Evolutionary conservation across 1,140 invertebrate species (phyloP).

Genomic region (Ips nitidus): DNA sequence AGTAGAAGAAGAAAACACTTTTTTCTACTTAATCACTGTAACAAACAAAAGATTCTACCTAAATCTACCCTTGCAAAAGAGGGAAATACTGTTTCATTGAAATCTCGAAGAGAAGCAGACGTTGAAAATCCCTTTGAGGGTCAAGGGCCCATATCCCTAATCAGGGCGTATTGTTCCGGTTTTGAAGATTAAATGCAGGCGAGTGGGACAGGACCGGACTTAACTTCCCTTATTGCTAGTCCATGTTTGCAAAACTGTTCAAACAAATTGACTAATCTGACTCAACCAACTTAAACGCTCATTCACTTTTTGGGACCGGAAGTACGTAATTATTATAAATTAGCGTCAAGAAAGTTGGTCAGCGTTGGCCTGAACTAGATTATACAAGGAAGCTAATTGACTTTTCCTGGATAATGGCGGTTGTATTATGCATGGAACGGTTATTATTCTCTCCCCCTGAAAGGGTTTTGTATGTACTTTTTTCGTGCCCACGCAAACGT

Average conservation of each 20-base stretch:
- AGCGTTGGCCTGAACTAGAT: neutral
- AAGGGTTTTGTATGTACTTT: too few relatives aligned
- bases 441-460: neutral
- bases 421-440: constrained; percentile 2
- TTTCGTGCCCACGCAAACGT: too few relatives aligned
- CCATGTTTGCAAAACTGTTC: neutral
- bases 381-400: neutral
- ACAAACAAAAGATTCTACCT: too few relatives aligned
- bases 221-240: neutral
- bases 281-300: neutral
- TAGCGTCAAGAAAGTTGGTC: constrained; percentile 2
- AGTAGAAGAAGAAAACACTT: too few relatives aligned
- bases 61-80: too few relatives aligned
- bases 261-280: neutral
- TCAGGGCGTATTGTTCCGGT: constrained; percentile 1
- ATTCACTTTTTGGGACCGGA: constrained; percentile 1
- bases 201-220: neutral
- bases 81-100: too few relatives aligned
- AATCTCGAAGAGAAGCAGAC: neutral
- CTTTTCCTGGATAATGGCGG: neutral
- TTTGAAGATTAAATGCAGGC: neutral
- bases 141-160: constrained; percentile 2
- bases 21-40: too few relatives aligned
- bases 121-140: neutral
- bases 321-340: constrained; percentile 3